Percentiles rank a stretch among this genome's conserved stretches.
Conservation (phyloP, 2,797 vertebrate species). For the Synaphobranchus kaupii region DNA sequence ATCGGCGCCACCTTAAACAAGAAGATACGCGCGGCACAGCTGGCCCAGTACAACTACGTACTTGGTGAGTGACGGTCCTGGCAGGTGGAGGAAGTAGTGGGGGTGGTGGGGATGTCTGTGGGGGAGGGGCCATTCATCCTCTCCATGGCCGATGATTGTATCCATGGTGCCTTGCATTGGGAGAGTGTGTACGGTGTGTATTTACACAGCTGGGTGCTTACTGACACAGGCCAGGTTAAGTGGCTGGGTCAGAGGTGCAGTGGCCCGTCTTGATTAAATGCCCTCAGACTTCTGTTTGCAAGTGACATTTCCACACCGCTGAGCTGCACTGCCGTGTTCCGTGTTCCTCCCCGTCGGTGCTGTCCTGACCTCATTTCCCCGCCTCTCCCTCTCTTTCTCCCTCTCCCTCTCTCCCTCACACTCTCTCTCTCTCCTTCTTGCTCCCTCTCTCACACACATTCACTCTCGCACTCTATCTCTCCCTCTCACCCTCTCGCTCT, state of each 20-base stretch:
- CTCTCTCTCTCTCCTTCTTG: too few relatives aligned
- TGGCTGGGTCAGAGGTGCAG: neutral
- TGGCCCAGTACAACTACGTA: slow-evolving; percentile 91
- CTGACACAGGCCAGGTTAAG: neutral
- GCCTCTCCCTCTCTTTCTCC: neutral
- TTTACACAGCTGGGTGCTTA: neutral
- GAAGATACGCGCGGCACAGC: slow-evolving; percentile 86
- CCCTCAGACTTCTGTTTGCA: neutral
- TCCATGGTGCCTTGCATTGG: neutral
- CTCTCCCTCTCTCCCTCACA: neutral
- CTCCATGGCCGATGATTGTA: neutral
- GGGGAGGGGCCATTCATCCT: neutral
- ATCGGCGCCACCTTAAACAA: slow-evolving; percentile 79
- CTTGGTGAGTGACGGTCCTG: slow-evolving; percentile 73
- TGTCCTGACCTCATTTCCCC: slow-evolving; percentile 6
- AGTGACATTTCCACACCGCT: neutral
- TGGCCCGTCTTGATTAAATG: neutral
- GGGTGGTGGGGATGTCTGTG: neutral
- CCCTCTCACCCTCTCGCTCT: neutral
- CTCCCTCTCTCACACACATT: too few relatives aligned
- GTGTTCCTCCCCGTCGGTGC: neutral
- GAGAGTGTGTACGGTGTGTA: neutral
- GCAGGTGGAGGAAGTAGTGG: neutral
- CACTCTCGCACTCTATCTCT: too few relatives aligned
- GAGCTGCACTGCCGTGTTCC: neutral